Evolutionary conservation across 2,113 vertebrate genomes (phyloP), one percentile per base, ranked within the genome.

Genomic region (Galemys pyrenaicus): DNA sequence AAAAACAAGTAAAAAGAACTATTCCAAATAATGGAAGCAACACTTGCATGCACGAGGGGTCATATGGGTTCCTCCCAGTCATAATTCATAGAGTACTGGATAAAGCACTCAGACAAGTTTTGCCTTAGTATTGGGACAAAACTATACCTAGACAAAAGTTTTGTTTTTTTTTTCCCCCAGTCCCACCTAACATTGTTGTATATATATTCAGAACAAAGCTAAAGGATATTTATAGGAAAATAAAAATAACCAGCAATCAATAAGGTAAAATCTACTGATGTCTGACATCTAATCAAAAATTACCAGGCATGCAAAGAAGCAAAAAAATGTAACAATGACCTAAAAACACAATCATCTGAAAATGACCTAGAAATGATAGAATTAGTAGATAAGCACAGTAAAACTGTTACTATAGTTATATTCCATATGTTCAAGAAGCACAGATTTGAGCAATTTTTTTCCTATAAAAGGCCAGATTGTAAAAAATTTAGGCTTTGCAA

Each of bases 311-410:
- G 35, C 26, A 92, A 83, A 82, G 41, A 54, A 92, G 26, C 44
- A 90, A 41, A 96, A 96, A 94, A 90, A 60, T 74, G 56, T 10
- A 87, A 41, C 15, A 17, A 87, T 28, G 86, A 54, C 41, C 56
- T 70, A 87, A 51, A 89, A 87, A 80, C 41, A 19, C 15, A 65
- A 65, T 80, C 71, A 93, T 70, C 19, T 92, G 68, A 92, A 92
- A 74, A 4, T 65, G 49, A 26, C 17, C 3, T 17, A 49, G 62
- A 95, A 92, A 80, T 70, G 58, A 67, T 41, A 91, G n/a, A 91
- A 80, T 49, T 58, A 49, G 37, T 73, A 67, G 30, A 19, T 54
- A 86, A 78, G 82, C 35, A 67, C 41, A 56, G 73, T 64, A 71
- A 73, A 79, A 90, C 22, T 64, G 54, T 62, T 77, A 79, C 37